Base-by-base conservation (phyloP, 2,888 invertebrate species). In the Strigamia maritima region DNA sequence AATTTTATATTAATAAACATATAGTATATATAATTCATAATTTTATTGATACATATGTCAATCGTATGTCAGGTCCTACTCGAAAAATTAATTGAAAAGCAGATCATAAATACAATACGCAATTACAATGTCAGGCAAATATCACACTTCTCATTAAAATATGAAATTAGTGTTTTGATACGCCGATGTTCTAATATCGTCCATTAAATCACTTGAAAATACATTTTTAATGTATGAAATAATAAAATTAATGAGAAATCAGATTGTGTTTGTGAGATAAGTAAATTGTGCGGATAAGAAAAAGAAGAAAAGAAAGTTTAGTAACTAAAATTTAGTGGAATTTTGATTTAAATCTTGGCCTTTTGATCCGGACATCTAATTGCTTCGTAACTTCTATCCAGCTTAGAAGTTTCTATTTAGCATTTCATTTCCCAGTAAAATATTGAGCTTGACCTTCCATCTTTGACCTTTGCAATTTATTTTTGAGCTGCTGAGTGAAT, bases 341-440 rank as follows among this genome's bases (percentile, higher is more conserved):
- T 54, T 54, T 54, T 19, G 54, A 54, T 54, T 54, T 44, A 19
- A 54, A 54, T 19, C 6, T 54, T 19, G 54, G 19, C 54, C 54
- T n/a, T n/a, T 54, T 54, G 54, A 54, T 54, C 54, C 22, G 16
- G 54, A 54, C 70, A 70, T 70, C 70, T 70, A 70, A 70, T 70
- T 70, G 54, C 54, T 44, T n/a, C 44, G 35, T 35, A 35, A 35
- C 44, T 44, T 44, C 44, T 12, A 65, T 7, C 60, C 70, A 70
- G 12, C 28, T 24, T 26, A 70, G n/a, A 26, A 12, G n/a, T 10
- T 28, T n/a, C 26, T 26, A 70, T 70, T 70, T 70, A 70, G 24
- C 12, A 70, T 28, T 70, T 26, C 70, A 70, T 70, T 70, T 16
- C 4, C 28, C 28, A 26, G 8, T 24, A 8, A 24, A 26, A 70